phyloP scores from a whole-genome alignment of 2,888 invertebrate genomes.

The Thereva unica region DNA sequence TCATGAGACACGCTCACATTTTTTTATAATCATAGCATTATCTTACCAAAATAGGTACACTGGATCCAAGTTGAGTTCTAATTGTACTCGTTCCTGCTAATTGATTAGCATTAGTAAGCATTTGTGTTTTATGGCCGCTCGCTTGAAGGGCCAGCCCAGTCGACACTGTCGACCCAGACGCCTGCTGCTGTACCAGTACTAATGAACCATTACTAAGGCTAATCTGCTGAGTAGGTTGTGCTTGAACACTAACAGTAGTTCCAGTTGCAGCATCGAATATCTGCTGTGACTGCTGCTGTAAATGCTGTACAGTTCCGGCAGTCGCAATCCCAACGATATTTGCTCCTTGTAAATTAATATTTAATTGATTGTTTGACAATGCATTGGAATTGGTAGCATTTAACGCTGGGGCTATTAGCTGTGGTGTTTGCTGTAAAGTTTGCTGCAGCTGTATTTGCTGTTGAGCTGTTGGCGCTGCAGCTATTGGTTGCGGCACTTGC shows the following conservation, averaged over 20 bases:
- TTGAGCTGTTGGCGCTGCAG: conserved; percentile 44
- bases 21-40: not conserved
- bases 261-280: conserved; percentile 49
- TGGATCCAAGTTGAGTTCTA: conserved; percentile 54
- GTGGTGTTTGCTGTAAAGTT: conserved; percentile 37
- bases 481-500: conserved; percentile 44
- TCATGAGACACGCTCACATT: not conserved
- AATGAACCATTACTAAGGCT: conserved; percentile 56
- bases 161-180: conserved; percentile 47
- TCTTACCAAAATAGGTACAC: conserved; percentile 72
- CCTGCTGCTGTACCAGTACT: conserved; percentile 54
- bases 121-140: conserved; percentile 51
- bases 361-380: conserved; percentile 42
- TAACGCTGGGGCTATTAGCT: conserved; percentile 40
- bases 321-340: conserved; percentile 50
- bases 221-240: conserved; percentile 50
- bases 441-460: conserved; percentile 47
- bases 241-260: conserved; percentile 48
- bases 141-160: conserved; percentile 54
- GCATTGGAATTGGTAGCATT: conserved; percentile 37
- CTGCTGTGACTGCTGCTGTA: conserved; percentile 48
- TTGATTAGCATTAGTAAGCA: conserved; percentile 55
- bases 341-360: conserved; percentile 49
- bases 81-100: conserved; percentile 52
- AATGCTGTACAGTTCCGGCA: conserved; percentile 50